Conservation (phyloP, 2,113 vertebrate genomes). For the Pristiophorus japonicus region DNA sequence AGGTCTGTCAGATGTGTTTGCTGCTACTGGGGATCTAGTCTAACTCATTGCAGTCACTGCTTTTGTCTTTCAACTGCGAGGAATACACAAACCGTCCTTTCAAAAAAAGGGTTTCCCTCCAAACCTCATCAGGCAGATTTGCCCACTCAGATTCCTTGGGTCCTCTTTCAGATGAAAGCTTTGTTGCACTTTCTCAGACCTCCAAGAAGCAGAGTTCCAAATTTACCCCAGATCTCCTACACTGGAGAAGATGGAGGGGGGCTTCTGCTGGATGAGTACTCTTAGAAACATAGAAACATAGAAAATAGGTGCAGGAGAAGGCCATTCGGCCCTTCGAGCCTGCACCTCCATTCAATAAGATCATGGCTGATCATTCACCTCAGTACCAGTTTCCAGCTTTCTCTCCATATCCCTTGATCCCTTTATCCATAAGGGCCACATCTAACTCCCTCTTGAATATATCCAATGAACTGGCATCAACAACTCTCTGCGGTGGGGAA, state of each 20-base stretch:
- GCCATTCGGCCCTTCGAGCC: no score
- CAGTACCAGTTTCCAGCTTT: no score
- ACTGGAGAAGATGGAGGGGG: background rate
- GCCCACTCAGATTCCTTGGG: background rate
- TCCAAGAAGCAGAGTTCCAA: background rate
- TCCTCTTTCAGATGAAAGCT: background rate
- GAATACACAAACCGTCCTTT: background rate
- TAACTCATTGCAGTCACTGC: background rate
- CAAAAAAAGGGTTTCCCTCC: background rate
- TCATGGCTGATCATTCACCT: no score
- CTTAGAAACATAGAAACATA: no score
- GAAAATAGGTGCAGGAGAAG: no score
- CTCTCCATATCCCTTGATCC: no score
- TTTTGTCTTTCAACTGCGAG: background rate
- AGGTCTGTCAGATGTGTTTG: constrained; percentile 27
- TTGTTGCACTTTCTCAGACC: background rate
- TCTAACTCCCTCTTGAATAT: no score
- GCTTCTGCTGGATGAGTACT: background rate
- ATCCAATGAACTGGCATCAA: no score
- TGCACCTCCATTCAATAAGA: no score
- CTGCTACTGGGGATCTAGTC: background rate
- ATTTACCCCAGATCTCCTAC: background rate
- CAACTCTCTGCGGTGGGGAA: no score
- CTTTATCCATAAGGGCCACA: no score
- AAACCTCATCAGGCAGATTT: background rate